Percentiles rank a stretch among this genome's conserved stretches.
phyloP scores from a whole-genome alignment of 2,888 invertebrate genomes.

The Yponomeuta evonymella region DNA sequence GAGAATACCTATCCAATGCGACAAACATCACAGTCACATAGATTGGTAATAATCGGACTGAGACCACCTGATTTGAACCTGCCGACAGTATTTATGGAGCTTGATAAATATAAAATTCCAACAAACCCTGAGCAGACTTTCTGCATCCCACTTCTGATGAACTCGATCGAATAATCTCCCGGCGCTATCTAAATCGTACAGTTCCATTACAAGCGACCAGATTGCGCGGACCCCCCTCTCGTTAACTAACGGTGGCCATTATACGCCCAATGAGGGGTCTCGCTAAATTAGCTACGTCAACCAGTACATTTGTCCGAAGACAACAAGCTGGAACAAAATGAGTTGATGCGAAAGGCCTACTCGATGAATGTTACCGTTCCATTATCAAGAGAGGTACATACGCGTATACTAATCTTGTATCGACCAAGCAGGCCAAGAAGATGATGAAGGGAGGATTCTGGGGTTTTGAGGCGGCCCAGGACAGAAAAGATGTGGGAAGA shows the following conservation, averaged over 20 bases:
- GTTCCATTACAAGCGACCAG: conserved; percentile 16
- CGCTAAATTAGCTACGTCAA: conserved; percentile 12
- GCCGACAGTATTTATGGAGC: no score
- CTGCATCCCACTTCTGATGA: neutral
- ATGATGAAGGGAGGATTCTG: no score
- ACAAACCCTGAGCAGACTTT: neutral
- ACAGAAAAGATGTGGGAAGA: no score
- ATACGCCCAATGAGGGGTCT: neutral
- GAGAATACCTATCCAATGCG: no score
- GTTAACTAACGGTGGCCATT: neutral
- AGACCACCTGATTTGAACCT: no score
- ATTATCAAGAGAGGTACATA: no score
- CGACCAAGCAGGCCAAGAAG: no score
- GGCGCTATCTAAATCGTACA: conserved; percentile 16
- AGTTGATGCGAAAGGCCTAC: neutral
- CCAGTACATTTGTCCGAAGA: conserved; percentile 9
- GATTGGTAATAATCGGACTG: no score
- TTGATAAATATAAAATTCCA: neutral
- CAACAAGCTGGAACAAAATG: neutral
- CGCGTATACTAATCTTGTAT: no score
- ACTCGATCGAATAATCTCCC: conserved; percentile 13
- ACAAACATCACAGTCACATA: no score
- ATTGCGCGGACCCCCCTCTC: neutral
- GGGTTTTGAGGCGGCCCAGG: no score
- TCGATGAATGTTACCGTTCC: no score